These are phyloP conservation scores for Chironex yamaguchii DNA, from an alignment of 30 jellyfish, hydroid and myxozoan species.

Conservation along the genomic window DNA sequence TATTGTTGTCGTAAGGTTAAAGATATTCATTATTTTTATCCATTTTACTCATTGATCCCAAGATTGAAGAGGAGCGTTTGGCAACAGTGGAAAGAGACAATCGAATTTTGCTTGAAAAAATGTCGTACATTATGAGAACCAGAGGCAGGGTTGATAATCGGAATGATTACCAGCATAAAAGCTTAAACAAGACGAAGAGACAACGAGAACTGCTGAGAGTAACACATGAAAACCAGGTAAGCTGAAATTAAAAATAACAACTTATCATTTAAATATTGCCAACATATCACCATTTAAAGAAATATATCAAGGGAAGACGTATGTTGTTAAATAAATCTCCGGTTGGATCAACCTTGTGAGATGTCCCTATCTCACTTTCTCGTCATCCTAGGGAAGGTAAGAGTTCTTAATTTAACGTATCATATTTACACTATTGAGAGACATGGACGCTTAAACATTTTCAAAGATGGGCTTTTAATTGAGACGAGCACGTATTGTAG, in stretches of 20 bases:
- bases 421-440: too few relatives aligned
- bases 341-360: too few relatives aligned
- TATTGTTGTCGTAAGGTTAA: too few relatives aligned
- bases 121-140: constrained; percentile 94
- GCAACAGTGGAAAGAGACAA: constrained; percentile 95
- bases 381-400: too few relatives aligned
- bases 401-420: too few relatives aligned
- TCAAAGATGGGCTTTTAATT: too few relatives aligned
- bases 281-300: neutral
- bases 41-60: neutral
- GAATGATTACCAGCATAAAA: constrained; percentile 89
- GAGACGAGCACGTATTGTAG: too few relatives aligned
- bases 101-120: constrained; percentile 90
- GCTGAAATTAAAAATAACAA: neutral
- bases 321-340: too few relatives aligned
- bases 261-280: neutral
- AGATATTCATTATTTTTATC: too few relatives aligned
- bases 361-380: too few relatives aligned
- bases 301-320: neutral
- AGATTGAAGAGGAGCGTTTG: constrained; percentile 94
- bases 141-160: constrained; percentile 95
- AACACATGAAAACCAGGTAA: constrained; percentile 95
- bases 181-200: constrained; percentile 91
- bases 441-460: too few relatives aligned
- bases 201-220: constrained; percentile 93